phyloP scores from a whole-genome alignment of 2,888 invertebrate species.

The Alentia gelatinosa region DNA sequence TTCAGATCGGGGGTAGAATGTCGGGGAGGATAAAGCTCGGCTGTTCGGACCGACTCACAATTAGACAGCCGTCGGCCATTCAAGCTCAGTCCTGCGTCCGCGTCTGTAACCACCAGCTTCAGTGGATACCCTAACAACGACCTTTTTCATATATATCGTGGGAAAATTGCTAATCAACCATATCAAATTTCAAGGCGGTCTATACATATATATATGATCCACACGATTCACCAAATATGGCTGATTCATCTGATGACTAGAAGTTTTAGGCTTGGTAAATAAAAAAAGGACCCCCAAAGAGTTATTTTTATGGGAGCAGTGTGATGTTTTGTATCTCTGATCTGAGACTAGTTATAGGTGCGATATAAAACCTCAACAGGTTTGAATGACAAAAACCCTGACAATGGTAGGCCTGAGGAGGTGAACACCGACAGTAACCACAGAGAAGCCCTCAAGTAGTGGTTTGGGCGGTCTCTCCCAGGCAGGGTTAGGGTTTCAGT shows the following conservation, averaged over 20 bases:
- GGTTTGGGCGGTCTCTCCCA: not conserved
- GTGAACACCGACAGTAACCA: not conserved
- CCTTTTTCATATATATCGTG: not conserved
- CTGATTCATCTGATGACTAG: too few relatives aligned
- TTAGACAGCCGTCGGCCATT: constrained; percentile 1
- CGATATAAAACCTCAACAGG: not conserved
- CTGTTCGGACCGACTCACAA: constrained; percentile 7
- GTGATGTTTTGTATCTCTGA: not conserved
- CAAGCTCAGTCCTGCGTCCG: not conserved
- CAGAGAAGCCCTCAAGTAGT: not conserved
- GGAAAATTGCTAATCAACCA: not conserved
- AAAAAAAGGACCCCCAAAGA: not conserved
- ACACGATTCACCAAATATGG: too few relatives aligned
- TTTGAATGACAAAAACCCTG: not conserved
- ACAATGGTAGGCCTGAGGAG: not conserved
- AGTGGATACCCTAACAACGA: not conserved
- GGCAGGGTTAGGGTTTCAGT: constrained; percentile 40
- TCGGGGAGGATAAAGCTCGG: not conserved
- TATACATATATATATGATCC: not conserved
- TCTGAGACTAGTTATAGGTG: not conserved
- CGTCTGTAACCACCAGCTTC: not conserved
- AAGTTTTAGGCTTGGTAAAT: not conserved
- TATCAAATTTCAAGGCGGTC: not conserved
- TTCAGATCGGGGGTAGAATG: constrained; percentile 5
- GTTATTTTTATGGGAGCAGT: not conserved